A percentile compares a stretch with the other conserved stretches of the same genome.
These are phyloP conservation scores for Alloplasta piceator DNA, from an alignment of 2,888 invertebrate species.

Conservation along the genomic window DNA sequence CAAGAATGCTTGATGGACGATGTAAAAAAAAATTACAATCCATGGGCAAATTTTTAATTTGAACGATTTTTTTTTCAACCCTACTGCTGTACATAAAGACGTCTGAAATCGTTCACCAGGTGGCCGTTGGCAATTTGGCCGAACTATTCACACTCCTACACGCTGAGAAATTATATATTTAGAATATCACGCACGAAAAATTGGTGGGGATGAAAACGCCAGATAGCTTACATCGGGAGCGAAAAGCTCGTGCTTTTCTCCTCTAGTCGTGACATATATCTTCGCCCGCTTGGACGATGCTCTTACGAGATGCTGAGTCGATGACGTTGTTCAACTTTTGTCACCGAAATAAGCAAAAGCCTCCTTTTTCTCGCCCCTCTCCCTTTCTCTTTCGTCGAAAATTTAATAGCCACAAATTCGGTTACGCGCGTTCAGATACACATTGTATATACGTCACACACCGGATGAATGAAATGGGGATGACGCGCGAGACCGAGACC, in stretches of 20 bases:
- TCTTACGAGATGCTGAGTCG: constrained; percentile 3
- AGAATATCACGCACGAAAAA: constrained; percentile 30
- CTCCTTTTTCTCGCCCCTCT: background rate
- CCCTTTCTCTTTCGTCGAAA: background rate
- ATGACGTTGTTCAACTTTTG: constrained; percentile 36
- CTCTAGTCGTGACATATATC: background rate
- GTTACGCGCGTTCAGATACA: constrained; percentile 40
- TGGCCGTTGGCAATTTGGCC: constrained; percentile 48
- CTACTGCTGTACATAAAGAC: background rate
- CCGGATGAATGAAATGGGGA: constrained; percentile 57
- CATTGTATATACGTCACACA: constrained; percentile 15
- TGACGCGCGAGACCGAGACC: constrained; percentile 44
- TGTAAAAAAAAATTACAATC: no score
- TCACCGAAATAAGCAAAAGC: constrained; percentile 23
- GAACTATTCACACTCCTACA: constrained; percentile 48
- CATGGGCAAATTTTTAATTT: no score
- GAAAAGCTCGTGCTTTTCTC: constrained; percentile 32
- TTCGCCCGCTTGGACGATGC: constrained; percentile 5
- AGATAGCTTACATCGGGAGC: constrained; percentile 50
- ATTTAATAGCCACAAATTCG: constrained; percentile 35
- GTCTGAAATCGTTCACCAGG: constrained; percentile 62
- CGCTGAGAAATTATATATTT: constrained; percentile 60
- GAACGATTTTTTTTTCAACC: no score
- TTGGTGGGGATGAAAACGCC: background rate
- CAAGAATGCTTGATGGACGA: no score